phyloP scores from a whole-genome alignment of 2,797 vertebrate species.

The Carduelis carduelis region DNA sequence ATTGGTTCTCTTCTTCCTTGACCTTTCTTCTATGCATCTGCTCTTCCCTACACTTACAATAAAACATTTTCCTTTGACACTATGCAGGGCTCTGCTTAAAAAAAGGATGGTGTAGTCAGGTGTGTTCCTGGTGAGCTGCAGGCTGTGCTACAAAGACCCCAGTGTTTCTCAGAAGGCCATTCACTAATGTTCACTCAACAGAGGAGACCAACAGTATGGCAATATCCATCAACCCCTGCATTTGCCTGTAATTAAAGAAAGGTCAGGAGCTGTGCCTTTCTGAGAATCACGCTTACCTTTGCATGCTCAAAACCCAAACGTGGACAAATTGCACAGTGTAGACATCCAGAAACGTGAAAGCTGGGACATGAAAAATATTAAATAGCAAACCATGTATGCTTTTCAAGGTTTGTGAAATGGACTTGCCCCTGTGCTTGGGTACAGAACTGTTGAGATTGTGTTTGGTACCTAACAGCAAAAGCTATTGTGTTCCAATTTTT shows the following conservation, averaged over 20 bases:
- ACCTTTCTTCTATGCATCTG: conserved; percentile 61
- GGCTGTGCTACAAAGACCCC: conserved; percentile 61
- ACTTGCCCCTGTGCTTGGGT: not conserved
- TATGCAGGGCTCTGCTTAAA: conserved; percentile 39
- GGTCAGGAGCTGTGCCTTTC: conserved; percentile 10
- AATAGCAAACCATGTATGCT: not conserved
- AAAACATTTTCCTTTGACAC: conserved; percentile 71
- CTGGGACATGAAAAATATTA: conserved; percentile 20
- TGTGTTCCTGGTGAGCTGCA: conserved; percentile 52
- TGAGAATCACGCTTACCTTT: conserved; percentile 28
- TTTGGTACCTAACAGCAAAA: conserved; percentile 27
- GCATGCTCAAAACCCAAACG: conserved; percentile 23
- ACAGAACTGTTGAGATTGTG: not conserved
- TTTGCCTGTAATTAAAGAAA: conserved; percentile 60
- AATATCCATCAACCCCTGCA: conserved; percentile 32
- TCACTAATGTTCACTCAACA: conserved; percentile 21
- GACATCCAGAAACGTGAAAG: conserved; percentile 10
- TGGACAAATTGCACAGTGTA: conserved; percentile 34
- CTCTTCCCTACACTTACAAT: conserved; percentile 65
- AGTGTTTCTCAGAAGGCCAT: conserved; percentile 38
- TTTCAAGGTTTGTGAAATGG: conserved; percentile 23
- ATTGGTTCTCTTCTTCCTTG: conserved; percentile 62
- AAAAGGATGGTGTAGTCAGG: conserved; percentile 64
- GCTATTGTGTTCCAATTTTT: conserved; percentile 2
- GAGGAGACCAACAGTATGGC: conserved; percentile 21